phyloP scores from a whole-genome alignment of 2,888 invertebrate genomes.

The Megalurothrips usitatus region DNA sequence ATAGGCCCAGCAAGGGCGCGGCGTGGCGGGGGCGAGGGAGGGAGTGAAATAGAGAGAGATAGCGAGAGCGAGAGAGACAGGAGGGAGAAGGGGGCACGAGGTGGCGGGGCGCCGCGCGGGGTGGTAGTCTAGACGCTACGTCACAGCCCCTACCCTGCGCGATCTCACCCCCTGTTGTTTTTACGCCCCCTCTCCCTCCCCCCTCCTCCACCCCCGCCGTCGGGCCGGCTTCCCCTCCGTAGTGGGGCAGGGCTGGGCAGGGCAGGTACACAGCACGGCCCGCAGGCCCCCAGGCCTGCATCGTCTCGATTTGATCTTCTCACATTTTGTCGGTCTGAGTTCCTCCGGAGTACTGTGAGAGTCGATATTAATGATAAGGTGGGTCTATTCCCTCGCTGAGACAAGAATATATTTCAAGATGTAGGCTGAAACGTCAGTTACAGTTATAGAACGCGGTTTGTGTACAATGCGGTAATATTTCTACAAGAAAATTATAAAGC shows the following conservation, averaged over 20 bases:
- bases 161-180: not conserved
- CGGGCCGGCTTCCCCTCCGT: not conserved
- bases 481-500: too few relatives aligned
- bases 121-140: constrained; percentile 17
- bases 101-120: not conserved
- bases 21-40: not conserved
- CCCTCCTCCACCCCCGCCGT: not conserved
- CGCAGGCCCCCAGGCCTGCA: not conserved
- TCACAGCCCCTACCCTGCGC: not conserved
- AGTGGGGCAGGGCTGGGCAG: not conserved
- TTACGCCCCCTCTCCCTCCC: not conserved
- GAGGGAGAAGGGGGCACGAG: not conserved
- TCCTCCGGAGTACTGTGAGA: too few relatives aligned
- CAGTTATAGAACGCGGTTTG: too few relatives aligned
- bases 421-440: too few relatives aligned
- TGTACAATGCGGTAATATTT: too few relatives aligned
- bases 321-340: too few relatives aligned
- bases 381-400: too few relatives aligned
- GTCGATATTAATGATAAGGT: too few relatives aligned
- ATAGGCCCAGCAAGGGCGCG: constrained; percentile 15
- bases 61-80: not conserved
- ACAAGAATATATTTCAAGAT: too few relatives aligned
- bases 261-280: not conserved
- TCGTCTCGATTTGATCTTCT: not conserved
- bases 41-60: not conserved